These are phyloP conservation scores for Nephila pilipes DNA, from an alignment of 1,140 invertebrate species.

Conservation along the genomic window DNA sequence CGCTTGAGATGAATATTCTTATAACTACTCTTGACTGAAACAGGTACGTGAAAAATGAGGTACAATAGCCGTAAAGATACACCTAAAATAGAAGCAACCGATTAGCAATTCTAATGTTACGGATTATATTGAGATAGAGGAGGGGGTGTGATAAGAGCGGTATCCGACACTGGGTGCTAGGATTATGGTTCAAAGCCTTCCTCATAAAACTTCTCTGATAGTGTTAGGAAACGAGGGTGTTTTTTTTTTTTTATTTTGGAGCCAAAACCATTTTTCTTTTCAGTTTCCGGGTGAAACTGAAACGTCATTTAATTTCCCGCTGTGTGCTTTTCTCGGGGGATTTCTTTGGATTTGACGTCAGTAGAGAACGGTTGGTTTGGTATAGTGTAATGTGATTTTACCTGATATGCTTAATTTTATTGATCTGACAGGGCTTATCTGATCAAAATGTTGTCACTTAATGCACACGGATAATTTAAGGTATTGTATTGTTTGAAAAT, in stretches of 20 bases:
- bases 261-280: not conserved
- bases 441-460: too few species aligned
- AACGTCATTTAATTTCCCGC: not conserved
- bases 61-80: conserved; percentile 48
- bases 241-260: conserved; percentile 3
- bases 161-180: not conserved
- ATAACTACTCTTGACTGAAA: not conserved
- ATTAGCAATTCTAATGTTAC: conserved; percentile 72
- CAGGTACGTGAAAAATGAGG: conserved; percentile 49
- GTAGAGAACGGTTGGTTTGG: not conserved
- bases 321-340: not conserved
- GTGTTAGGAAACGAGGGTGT: not conserved
- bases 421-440: too few species aligned
- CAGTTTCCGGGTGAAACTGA: conserved; percentile 4
- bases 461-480: too few species aligned
- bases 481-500: too few species aligned
- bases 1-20: not conserved
- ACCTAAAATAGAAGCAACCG: conserved; percentile 52
- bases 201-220: conserved; percentile 40
- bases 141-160: not conserved
- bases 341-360: not conserved
- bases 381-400: not conserved
- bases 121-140: conserved; percentile 44
- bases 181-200: conserved; percentile 17
- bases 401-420: not conserved